Evolutionary conservation across 2,113 vertebrate species (phyloP).

Genomic region (Salvelinus namaycush): DNA sequence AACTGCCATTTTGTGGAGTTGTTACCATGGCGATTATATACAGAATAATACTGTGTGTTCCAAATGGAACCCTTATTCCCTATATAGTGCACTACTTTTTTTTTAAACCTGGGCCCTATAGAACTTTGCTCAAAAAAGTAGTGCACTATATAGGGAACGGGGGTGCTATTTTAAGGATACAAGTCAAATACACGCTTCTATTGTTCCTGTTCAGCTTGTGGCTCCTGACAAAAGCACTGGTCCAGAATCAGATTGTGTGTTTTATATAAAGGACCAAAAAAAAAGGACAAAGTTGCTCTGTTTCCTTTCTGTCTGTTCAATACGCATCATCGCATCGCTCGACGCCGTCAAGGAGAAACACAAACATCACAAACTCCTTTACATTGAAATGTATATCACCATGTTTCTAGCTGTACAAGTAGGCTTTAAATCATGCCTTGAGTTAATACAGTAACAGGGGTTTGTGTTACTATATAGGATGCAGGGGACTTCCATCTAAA

Average conservation of each 20-base stretch:
- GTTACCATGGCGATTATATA: conserved; percentile 69
- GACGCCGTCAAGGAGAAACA: conserved; percentile 71
- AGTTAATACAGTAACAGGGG: conserved; percentile 38
- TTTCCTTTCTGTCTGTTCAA: conserved; percentile 75
- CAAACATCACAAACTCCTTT: conserved; percentile 77
- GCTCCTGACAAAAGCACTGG: conserved; percentile 62
- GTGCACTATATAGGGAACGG: no score
- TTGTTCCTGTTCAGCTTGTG: conserved; percentile 73
- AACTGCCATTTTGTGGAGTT: conserved; percentile 69
- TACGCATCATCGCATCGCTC: conserved; percentile 69
- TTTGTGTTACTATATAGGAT: conserved; percentile 38
- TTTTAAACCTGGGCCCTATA: conserved; percentile 61
- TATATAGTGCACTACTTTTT: conserved; percentile 72
- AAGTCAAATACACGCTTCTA: no score
- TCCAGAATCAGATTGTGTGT: conserved; percentile 69
- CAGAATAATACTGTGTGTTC: no score
- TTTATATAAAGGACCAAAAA: conserved; percentile 67
- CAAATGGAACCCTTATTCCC: no score
- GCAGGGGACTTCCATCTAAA: no score
- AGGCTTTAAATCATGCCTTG: conserved; percentile 20
- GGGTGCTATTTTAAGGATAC: no score
- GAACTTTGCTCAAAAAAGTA: no score
- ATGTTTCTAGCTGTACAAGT: conserved; percentile 54
- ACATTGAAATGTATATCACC: conserved; percentile 30
- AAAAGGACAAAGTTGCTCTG: conserved; percentile 76